These are phyloP conservation scores for Plectropomus leopardus DNA, from an alignment of 2,113 vertebrate genomes.

Conservation along the genomic window DNA sequence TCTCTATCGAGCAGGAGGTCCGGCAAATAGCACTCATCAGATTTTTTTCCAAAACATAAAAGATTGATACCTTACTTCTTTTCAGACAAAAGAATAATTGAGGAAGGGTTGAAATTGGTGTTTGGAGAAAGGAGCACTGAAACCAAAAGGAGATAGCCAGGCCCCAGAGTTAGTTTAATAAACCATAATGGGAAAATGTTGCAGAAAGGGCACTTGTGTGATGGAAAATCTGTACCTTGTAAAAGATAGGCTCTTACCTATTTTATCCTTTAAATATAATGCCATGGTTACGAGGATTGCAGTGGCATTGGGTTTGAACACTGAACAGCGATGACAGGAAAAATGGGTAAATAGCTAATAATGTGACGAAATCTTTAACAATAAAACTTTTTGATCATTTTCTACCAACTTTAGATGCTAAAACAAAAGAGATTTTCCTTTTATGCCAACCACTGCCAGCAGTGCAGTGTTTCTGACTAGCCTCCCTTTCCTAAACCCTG, in stretches of 20 bases:
- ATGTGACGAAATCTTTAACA: slow-evolving; percentile 27
- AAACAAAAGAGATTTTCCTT: slow-evolving; percentile 43
- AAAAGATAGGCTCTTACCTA: slow-evolving; percentile 42
- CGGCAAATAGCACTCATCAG: slow-evolving; percentile 82
- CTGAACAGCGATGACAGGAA: slow-evolving; percentile 32
- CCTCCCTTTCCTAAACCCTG: slow-evolving; percentile 58
- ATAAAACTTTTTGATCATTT: slow-evolving; percentile 40
- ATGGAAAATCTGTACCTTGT: slow-evolving; percentile 71
- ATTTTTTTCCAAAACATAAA: slow-evolving; percentile 86
- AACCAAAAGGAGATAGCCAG: slow-evolving; percentile 75
- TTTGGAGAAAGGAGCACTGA: slow-evolving; percentile 77
- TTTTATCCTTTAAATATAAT: slow-evolving; percentile 44
- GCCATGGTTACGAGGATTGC: slow-evolving; percentile 25
- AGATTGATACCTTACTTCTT: slow-evolving; percentile 86
- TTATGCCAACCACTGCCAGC: slow-evolving; percentile 39
- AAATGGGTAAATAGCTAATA: slow-evolving; percentile 20
- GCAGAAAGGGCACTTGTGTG: slow-evolving; percentile 49
- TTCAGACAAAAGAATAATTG: slow-evolving; percentile 80
- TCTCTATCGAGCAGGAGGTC: slow-evolving; percentile 85
- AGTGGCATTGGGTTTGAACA: slow-evolving; percentile 28
- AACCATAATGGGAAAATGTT: slow-evolving; percentile 81
- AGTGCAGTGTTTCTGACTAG: slow-evolving; percentile 45
- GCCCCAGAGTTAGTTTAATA: slow-evolving; percentile 81
- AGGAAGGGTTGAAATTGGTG: slow-evolving; percentile 80
- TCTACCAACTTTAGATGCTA: slow-evolving; percentile 27